Evolutionary conservation across 2,113 vertebrate species (phyloP).

Genomic region (Boulengeromyrus knoepffleri): DNA sequence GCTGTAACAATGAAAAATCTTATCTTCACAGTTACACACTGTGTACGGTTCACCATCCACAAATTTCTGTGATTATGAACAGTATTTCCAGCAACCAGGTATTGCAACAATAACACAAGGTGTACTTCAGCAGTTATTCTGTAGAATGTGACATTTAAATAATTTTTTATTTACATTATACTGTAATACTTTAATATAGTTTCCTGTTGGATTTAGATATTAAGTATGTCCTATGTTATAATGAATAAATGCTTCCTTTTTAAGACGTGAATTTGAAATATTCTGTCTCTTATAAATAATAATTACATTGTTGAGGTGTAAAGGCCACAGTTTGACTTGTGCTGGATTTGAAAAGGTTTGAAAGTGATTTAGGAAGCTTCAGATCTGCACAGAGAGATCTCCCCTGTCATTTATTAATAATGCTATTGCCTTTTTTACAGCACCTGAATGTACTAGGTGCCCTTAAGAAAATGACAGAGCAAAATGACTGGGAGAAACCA

Average conservation of each 20-base stretch:
- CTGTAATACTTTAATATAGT: not conserved
- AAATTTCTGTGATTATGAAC: not conserved
- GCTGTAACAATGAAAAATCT: not conserved
- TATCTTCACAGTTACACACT: not conserved
- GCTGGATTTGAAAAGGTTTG: conserved; percentile 10
- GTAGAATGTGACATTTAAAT: not conserved
- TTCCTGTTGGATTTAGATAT: not conserved
- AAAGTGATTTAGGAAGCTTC: not conserved
- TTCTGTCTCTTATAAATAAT: conserved; percentile 28
- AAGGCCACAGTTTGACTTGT: conserved; percentile 5
- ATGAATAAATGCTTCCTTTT: not conserved
- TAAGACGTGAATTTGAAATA: conserved; percentile 7
- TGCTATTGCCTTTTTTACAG: not conserved
- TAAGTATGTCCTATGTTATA: not conserved
- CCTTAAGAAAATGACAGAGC: conserved; percentile 16
- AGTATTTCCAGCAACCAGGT: not conserved
- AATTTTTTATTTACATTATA: not conserved
- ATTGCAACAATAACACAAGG: not conserved
- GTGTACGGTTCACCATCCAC: not conserved
- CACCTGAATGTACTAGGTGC: not conserved
- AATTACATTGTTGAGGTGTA: conserved; percentile 24
- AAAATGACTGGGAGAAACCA: not conserved
- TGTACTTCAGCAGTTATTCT: not conserved
- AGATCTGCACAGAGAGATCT: not conserved
- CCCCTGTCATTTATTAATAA: conserved; percentile 20